A percentile compares a stretch with the other conserved stretches of the same genome.
phyloP scores from a whole-genome alignment of 2,888 invertebrate genomes.

The Chloromyia formosa region DNA sequence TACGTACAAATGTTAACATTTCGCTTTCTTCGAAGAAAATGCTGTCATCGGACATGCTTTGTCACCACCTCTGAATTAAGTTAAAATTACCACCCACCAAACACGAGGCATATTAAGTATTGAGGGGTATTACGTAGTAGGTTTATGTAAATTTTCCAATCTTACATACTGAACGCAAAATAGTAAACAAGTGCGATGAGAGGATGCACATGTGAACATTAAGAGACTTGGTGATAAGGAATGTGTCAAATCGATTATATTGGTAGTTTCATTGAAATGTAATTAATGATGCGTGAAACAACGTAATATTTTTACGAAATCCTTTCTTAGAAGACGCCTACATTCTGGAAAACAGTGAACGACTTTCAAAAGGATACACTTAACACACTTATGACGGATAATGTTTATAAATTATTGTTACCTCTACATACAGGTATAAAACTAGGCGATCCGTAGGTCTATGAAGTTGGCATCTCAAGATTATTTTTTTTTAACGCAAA shows the following conservation, averaged over 20 bases:
- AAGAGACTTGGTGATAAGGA: neutral
- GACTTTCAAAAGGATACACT: no score
- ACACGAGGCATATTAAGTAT: neutral
- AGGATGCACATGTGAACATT: neutral
- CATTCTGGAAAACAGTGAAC: neutral
- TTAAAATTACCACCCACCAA: neutral
- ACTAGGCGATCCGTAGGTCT: no score
- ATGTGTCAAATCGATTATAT: neutral
- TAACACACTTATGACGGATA: no score
- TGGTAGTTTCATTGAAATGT: neutral
- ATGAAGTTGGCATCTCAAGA: no score
- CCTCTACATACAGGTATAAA: no score
- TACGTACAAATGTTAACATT: no score
- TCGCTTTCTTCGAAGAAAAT: no score
- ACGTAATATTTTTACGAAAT: neutral
- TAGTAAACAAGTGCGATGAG: neutral
- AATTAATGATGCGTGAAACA: neutral
- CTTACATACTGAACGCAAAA: neutral
- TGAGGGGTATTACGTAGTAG: no score
- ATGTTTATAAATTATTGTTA: no score
- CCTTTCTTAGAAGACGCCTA: neutral
- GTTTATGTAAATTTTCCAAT: neutral
- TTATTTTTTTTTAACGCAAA: no score
- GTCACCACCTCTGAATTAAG: no score
- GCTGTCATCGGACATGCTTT: no score